Evolutionary conservation across 2,888 invertebrate species (phyloP), one percentile per base, ranked within the genome.

Genomic region (Petrolisthes manimaculis): DNA sequence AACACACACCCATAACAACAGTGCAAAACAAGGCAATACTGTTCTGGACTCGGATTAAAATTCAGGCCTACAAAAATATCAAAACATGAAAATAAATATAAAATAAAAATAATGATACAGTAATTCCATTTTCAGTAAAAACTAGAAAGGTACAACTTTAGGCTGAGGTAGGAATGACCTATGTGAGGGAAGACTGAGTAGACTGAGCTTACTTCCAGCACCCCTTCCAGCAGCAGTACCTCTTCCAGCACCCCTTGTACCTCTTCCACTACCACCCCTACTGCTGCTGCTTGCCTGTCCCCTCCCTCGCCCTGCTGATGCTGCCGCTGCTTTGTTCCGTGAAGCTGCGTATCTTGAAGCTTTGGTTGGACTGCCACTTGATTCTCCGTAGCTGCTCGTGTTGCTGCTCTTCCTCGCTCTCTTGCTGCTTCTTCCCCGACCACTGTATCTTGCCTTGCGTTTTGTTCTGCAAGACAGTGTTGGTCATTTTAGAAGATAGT

Each of bases 101-200:
- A 37, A 37, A 37, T 37, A 37, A 37, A 37, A 37, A 37, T 61
- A 3, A 9, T 61, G 61, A 61, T 18, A n/a, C n/a, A n/a, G n/a
- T n/a, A 9, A 9, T 18, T 61, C 61, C 1, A 3, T 18, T 61
- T 61, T 3, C 12, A 61, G 61, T 12, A 12, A 12, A 12, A 18
- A 18, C 61, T 61, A 80, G 61, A 80, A 69, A 5, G 55, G 77
- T 24, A 84, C 83, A 51, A 83, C 67, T 14, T 51, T 79, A 4
- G 84, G 84, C 54, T 83, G 79, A 18, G 83, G 77, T 12, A 84
- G 54, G 80, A 86, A 86, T 69, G 84, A 88, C 75, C 84, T 18
- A n/a, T 67, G 80, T 21, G 84, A 37, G 51, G 86, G 86, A 53
- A 51, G 54, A 12, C 74, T 61, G 1, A 82, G 53, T n/a, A 82